Conservation (phyloP, 2,888 invertebrate genomes). For the Yponomeuta plumbellus region DNA sequence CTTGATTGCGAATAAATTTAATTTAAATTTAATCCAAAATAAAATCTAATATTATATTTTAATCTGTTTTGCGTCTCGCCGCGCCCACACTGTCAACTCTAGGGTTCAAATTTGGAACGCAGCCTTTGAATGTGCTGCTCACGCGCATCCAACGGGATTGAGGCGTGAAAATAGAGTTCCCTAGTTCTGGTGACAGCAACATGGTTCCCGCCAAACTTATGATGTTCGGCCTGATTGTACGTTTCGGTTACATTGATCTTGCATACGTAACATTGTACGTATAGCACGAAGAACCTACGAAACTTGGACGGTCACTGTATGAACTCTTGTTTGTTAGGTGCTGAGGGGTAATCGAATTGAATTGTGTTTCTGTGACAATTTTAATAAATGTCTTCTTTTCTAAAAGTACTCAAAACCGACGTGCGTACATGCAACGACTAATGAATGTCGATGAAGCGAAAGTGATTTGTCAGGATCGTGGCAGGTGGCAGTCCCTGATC, state of each 20-base stretch:
- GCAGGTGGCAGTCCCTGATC: too few relatives aligned
- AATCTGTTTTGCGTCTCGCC: too few relatives aligned
- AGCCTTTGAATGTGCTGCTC: background rate
- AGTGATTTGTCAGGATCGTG: too few relatives aligned
- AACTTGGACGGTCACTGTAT: background rate
- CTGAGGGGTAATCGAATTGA: background rate
- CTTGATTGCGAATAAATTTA: too few relatives aligned
- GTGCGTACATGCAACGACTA: too few relatives aligned
- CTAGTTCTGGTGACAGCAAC: conserved; percentile 39
- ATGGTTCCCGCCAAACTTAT: conserved; percentile 43
- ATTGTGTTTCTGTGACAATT: too few relatives aligned
- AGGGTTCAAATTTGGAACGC: background rate
- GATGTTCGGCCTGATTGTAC: conserved; percentile 24
- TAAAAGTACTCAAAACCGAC: too few relatives aligned
- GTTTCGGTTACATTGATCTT: conserved; percentile 2
- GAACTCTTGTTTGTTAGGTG: background rate
- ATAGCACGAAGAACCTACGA: background rate
- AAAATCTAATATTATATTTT: too few relatives aligned
- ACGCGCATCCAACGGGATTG: conserved; percentile 23
- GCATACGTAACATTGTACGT: background rate
- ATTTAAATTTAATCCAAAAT: too few relatives aligned
- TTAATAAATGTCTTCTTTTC: too few relatives aligned
- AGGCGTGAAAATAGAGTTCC: conserved; percentile 27
- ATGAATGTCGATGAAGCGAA: too few relatives aligned
- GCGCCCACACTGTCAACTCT: background rate